Conservation (phyloP, 2,888 invertebrate genomes). For the Coelopa pilipes region DNA sequence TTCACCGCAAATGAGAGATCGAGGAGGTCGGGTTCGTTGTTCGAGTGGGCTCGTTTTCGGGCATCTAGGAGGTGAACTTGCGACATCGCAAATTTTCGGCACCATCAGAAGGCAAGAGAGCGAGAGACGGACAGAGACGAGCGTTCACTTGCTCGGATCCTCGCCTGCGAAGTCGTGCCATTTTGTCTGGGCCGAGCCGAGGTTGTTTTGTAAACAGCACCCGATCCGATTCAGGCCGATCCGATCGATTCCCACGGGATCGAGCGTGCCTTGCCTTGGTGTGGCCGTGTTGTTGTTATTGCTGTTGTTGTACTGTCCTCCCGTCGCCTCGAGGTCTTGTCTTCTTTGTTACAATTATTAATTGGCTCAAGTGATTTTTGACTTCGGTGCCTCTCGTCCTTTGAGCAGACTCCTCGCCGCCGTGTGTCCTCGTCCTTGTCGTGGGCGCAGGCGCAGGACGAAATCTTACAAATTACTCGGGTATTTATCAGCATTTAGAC, state of each 20-base stretch:
- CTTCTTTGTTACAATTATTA: conserved; percentile 44
- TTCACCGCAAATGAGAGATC: conserved; percentile 20
- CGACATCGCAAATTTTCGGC: conserved; percentile 34
- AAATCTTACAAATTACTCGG: conserved; percentile 44
- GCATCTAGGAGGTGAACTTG: too few species aligned
- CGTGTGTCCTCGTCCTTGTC: conserved; percentile 26
- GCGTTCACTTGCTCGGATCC: too few species aligned
- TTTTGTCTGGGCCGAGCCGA: conserved; percentile 24
- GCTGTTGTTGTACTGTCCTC: too few species aligned
- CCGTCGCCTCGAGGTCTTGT: too few species aligned
- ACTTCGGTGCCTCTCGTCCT: conserved; percentile 18
- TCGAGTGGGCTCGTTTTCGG: too few species aligned
- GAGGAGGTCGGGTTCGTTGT: too few species aligned
- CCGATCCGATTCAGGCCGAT: neutral
- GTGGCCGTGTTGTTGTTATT: too few species aligned
- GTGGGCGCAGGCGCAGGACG: conserved; percentile 9
- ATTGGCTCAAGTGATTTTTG: conserved; percentile 50
- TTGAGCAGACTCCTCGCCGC: conserved; percentile 35
- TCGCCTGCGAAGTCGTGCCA: conserved; percentile 1
- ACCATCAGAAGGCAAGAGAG: conserved; percentile 1
- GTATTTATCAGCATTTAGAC: conserved; percentile 47
- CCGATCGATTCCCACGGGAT: neutral
- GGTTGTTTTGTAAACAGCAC: conserved; percentile 40
- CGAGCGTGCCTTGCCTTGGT: conserved; percentile 2
- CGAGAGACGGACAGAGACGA: too few species aligned